Percentiles rank a stretch among this genome's conserved stretches.
phyloP scores from a whole-genome alignment of 2,888 invertebrate species.

The Pinctada fucata region DNA sequence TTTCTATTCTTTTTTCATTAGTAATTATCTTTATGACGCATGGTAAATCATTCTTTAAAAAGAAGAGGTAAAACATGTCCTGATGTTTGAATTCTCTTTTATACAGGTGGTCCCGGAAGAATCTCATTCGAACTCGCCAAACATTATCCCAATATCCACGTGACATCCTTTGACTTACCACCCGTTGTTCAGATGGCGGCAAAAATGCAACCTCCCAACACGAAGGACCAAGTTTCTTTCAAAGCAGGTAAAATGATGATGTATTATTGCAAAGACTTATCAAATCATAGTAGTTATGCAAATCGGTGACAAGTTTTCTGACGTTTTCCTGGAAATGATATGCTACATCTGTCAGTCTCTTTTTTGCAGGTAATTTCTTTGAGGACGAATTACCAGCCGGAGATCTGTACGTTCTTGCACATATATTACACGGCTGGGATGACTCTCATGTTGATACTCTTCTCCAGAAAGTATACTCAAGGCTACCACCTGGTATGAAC shows the following conservation, averaged over 20 bases:
- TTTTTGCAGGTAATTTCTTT: conserved; percentile 62
- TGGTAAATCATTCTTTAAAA: too few relatives aligned
- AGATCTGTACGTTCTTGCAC: conserved; percentile 62
- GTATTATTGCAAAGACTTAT: too few relatives aligned
- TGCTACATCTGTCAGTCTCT: neutral
- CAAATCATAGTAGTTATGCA: too few relatives aligned
- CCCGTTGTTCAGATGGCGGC: conserved; percentile 82
- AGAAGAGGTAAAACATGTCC: too few relatives aligned
- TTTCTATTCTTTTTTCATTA: too few relatives aligned
- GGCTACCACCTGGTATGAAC: conserved; percentile 58
- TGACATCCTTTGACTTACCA: conserved; percentile 73
- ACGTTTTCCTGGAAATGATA: too few relatives aligned
- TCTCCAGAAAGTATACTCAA: conserved; percentile 57
- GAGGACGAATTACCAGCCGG: conserved; percentile 56
- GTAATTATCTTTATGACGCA: too few relatives aligned
- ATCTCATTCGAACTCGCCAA: conserved; percentile 56
- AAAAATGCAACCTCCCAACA: conserved; percentile 53
- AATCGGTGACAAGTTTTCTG: too few relatives aligned
- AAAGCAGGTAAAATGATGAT: conserved; percentile 41
- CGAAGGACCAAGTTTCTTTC: conserved; percentile 40
- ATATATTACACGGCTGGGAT: conserved; percentile 65
- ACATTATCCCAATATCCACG: conserved; percentile 55
- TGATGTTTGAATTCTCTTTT: neutral
- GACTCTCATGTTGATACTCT: conserved; percentile 53
- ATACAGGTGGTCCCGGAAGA: conserved; percentile 63